Percentiles rank a stretch among this genome's conserved stretches.
Evolutionary conservation across 2,888 invertebrate species (phyloP).

Genomic region (Nebria salina): DNA sequence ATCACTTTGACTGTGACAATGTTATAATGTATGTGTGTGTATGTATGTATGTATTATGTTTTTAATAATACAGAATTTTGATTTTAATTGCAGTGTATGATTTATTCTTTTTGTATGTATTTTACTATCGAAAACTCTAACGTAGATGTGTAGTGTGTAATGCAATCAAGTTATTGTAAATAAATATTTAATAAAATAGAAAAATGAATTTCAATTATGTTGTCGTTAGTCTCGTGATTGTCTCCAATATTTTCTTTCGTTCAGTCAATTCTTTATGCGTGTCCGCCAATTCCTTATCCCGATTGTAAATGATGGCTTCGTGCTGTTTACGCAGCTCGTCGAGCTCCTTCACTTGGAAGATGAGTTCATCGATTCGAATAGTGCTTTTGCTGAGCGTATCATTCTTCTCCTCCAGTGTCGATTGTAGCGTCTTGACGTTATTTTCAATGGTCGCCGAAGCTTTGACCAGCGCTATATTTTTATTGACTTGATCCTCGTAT

Average conservation of each 20-base stretch:
- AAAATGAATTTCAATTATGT: conserved; percentile 27
- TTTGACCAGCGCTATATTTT: conserved; percentile 39
- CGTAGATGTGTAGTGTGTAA: neutral
- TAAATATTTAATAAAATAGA: conserved; percentile 2
- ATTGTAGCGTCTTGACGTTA: conserved; percentile 15
- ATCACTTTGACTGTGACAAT: neutral
- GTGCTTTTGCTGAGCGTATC: neutral
- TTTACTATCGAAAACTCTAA: neutral
- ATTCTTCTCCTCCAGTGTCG: conserved; percentile 24
- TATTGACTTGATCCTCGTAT: conserved; percentile 37
- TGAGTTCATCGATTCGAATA: conserved; percentile 42
- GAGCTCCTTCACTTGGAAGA: conserved; percentile 55
- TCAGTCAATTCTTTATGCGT: conserved; percentile 53
- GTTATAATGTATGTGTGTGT: neutral
- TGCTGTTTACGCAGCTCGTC: conserved; percentile 52
- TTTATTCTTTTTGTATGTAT: neutral
- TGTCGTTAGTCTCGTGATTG: conserved; percentile 57
- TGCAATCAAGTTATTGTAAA: conserved; percentile 14
- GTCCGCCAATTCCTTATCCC: conserved; percentile 54
- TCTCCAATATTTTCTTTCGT: conserved; percentile 56
- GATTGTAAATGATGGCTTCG: conserved; percentile 50
- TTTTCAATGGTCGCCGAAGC: conserved; percentile 36
- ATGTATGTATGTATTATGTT: neutral
- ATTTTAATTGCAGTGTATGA: neutral
- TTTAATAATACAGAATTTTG: neutral